Evolutionary conservation across 2,797 vertebrate species (phyloP), one percentile per base, ranked within the genome.

Genomic region (Halcyon badia): DNA sequence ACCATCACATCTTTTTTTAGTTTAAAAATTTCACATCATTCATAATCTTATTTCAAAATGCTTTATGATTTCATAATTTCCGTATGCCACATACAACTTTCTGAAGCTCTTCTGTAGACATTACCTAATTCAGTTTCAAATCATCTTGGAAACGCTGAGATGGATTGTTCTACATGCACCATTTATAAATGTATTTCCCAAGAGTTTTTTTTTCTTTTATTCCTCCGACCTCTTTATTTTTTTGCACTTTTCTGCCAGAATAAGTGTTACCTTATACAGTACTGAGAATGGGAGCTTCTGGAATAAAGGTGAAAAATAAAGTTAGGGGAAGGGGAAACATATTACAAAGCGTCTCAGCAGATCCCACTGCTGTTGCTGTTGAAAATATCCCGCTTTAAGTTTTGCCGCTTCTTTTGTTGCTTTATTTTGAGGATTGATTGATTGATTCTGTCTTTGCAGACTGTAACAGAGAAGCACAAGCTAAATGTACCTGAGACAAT

Each of bases 401-500:
- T 75, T 54, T 70, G 33, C 42, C 62, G 1, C 51, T 73, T 37
- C 77, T 48, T 42, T 71, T 60, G 61, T 37, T 73, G 49, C 66
- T 75, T 25, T 88, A 46, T 91, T 58, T 44, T 75, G 54, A 62
- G n/a, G 11, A 12, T 46, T 70, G 80, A 71, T 93, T 12, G 37
- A 39, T 39, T 39, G 71, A 25, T 97, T 91, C 51, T 98, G 18
- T 97, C 77, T 93, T 93, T 96, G 26, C 97, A 99, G 99, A 99
- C 99, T 48, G 98, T 99, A 95, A 99, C 99, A 4, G 99, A 99
- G 98, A 99, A 99, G 96, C 99, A 99, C 97, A 99, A 99, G 97
- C 98, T 99, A 64, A 99, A 99, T 93, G 99, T 99, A 24, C 99
- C 99, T 0, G 99, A 99, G 97, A 99, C 99, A 42, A 99, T 99